Percentiles rank a stretch among this genome's conserved stretches.
These are phyloP conservation scores for Tautogolabrus adspersus DNA, from an alignment of 2,113 vertebrate species.

Conservation along the genomic window DNA sequence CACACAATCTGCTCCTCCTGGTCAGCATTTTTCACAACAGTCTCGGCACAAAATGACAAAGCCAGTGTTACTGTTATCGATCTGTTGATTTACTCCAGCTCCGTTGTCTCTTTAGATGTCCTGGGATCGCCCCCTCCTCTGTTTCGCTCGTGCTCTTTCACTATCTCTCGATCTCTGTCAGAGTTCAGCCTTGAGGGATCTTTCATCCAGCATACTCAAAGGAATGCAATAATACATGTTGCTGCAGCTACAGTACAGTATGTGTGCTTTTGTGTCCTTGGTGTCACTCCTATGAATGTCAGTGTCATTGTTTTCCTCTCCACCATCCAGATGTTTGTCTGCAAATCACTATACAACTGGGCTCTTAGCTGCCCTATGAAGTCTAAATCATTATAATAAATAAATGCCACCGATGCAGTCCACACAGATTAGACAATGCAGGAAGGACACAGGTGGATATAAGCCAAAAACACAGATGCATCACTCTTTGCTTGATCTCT, in stretches of 20 bases:
- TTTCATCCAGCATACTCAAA: conserved; percentile 17
- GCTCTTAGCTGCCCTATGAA: background rate
- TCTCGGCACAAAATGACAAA: conserved; percentile 56
- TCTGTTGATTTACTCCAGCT: conserved; percentile 43
- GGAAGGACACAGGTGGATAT: background rate
- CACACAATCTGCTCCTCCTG: conserved; percentile 37
- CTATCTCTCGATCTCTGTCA: background rate
- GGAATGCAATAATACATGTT: conserved; percentile 24
- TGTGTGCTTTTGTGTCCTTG: conserved; percentile 4
- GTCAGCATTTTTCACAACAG: conserved; percentile 63
- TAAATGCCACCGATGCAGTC: background rate
- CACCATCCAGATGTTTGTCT: too few species aligned
- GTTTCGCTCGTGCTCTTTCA: conserved; percentile 27
- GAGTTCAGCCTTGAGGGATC: conserved; percentile 18
- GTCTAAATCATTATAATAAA: background rate
- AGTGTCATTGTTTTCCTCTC: background rate
- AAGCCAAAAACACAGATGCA: background rate
- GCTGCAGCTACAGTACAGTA: conserved; percentile 10
- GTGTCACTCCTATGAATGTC: conserved; percentile 9
- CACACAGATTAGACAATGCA: background rate
- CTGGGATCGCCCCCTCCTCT: conserved; percentile 18
- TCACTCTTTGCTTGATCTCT: conserved; percentile 2
- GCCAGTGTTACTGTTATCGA: conserved; percentile 57
- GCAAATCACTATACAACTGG: background rate
- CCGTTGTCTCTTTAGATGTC: conserved; percentile 45